These are phyloP conservation scores for Ellobius talpinus DNA, from an alignment of 2,113 vertebrate genomes.

Conservation along the genomic window DNA sequence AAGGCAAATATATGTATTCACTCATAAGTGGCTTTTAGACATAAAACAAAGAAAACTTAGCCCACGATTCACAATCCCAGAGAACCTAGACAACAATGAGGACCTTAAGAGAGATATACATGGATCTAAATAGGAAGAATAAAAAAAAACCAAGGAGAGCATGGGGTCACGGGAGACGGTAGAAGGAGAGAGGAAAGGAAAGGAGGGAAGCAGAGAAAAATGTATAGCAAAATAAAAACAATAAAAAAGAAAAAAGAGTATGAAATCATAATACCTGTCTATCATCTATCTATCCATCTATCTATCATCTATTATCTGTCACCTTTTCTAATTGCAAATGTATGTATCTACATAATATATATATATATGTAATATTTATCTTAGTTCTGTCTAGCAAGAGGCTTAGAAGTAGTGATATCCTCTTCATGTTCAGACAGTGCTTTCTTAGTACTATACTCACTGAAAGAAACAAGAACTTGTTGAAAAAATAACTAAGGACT, in stretches of 20 bases:
- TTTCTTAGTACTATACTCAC: neutral
- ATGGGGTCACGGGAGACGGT: too few relatives aligned
- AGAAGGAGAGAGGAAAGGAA: too few relatives aligned
- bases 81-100: too few relatives aligned
- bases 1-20: too few relatives aligned
- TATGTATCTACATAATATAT: neutral
- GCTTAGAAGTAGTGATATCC: neutral
- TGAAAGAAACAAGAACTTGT: neutral
- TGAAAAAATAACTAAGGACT: neutral
- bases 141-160: too few relatives aligned
- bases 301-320: neutral
- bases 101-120: too few relatives aligned
- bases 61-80: too few relatives aligned
- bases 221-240: too few relatives aligned
- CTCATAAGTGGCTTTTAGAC: too few relatives aligned
- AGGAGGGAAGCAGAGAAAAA: too few relatives aligned
- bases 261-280: neutral
- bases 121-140: too few relatives aligned
- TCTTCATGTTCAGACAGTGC: neutral
- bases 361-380: neutral
- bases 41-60: too few relatives aligned
- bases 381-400: neutral
- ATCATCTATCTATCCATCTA: neutral
- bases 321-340: neutral
- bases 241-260: neutral